Conservation (phyloP, 2,888 invertebrate species). For the Aporophyla lueneburgensis region DNA sequence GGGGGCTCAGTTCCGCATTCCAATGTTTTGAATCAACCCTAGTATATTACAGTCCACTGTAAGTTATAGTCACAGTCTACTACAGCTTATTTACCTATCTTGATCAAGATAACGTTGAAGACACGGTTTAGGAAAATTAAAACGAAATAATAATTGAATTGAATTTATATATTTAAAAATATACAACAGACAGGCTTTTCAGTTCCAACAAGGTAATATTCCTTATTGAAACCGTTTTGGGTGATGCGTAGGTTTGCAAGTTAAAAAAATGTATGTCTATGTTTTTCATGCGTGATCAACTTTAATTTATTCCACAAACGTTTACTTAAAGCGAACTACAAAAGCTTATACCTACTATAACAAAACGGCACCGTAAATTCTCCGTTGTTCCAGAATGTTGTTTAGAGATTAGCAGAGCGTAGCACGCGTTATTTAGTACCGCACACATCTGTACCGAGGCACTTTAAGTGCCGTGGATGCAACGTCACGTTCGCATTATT, state of each 20-base stretch:
- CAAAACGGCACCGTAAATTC: constrained; percentile 44
- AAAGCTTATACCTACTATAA: constrained; percentile 5
- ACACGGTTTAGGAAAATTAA: too few species aligned
- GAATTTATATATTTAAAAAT: too few species aligned
- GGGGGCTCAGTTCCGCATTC: background rate
- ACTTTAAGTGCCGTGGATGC: constrained; percentile 59
- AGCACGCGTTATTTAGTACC: constrained; percentile 62
- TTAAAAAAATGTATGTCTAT: background rate
- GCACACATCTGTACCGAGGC: constrained; percentile 47
- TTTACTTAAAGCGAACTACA: constrained; percentile 9
- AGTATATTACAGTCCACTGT: background rate
- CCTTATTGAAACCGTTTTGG: too few species aligned
- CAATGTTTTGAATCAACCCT: background rate
- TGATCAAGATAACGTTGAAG: background rate
- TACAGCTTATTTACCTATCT: background rate
- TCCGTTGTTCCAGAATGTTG: constrained; percentile 49
- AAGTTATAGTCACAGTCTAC: background rate
- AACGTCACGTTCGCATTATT: constrained; percentile 55
- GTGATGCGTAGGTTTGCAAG: background rate
- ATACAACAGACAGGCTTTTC: too few species aligned
- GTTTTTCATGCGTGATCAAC: background rate
- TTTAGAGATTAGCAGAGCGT: constrained; percentile 63
- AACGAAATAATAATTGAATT: background rate
- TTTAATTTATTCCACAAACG: background rate
- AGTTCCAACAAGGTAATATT: too few species aligned